Conservation (phyloP, 2,888 invertebrate genomes). For the Alsophila aescularia region DNA sequence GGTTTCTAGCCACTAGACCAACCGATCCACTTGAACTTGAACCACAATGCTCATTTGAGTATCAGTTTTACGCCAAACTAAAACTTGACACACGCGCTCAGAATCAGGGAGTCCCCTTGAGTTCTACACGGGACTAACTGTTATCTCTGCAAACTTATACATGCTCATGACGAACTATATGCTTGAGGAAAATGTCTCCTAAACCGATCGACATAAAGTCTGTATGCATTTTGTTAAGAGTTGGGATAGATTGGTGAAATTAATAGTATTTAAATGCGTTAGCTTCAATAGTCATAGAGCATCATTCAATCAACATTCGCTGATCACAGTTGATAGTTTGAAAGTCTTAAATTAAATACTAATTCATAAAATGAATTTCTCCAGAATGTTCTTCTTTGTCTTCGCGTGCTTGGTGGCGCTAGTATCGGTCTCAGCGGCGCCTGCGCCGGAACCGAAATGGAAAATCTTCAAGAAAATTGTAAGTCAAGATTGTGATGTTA, state of each 20-base stretch:
- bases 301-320: conserved; percentile 27
- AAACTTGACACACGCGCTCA: not conserved
- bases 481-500: too few species aligned
- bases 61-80: too few species aligned
- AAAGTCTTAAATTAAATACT: conserved; percentile 11
- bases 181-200: not conserved
- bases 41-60: too few species aligned
- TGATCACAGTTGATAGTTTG: conserved; percentile 13
- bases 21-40: too few species aligned
- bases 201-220: not conserved
- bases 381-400: conserved; percentile 53
- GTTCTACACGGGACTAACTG: not conserved
- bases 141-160: not conserved
- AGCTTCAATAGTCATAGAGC: conserved; percentile 3
- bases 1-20: too few species aligned
- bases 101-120: not conserved
- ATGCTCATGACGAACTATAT: not conserved
- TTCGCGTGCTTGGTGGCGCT: conserved; percentile 55
- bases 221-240: not conserved
- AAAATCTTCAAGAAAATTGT: conserved; percentile 65
- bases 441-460: conserved; percentile 52
- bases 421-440: conserved; percentile 52
- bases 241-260: not conserved
- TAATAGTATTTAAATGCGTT: conserved; percentile 5
- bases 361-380: conserved; percentile 57